Base-by-base conservation (phyloP, 2,113 vertebrate species). In the Silurus meridionalis region DNA sequence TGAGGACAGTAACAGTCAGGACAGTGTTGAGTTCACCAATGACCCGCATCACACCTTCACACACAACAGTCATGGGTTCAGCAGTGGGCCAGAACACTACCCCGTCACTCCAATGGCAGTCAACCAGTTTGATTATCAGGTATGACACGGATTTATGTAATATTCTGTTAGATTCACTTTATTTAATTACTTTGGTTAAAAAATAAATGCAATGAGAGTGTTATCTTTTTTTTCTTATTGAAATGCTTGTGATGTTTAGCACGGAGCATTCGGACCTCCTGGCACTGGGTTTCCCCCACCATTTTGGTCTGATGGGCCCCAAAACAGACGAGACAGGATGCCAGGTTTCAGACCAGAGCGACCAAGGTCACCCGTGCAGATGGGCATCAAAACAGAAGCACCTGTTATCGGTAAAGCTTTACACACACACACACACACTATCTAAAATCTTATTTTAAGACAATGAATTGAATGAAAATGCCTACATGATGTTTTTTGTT, bases 71-170 rank as follows among this genome's bases (percentile, higher is more conserved):
- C 98, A 98, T 95, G 96, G 96, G 94, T 99, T 98, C 96, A 97
- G 96, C 93, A 97, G 96, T 95, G 97, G 97, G 95, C 96, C 97
- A 37, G 98, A 99, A 95, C 98, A 96, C 96, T 99, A 98, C 96
- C 93, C 97, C 94, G 96, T 98, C 95, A 95, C 96, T 93, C 96
- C 97, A 93, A 96, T 98, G 95, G 92, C 93, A 88, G 94, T 96
- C 91, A 98, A 98, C 96, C 98, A 99, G 96, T 99, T 98, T 97
- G 98, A 99, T 96, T 99, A 99, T 96, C 98, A 99, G 97, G 98
- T 99, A 96, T 95, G 95, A 74, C 19, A 10, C 17, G 4, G 69
- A 21, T 50, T 48, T 21, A 72, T 21, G 0, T 37, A 2, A 37
- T 37, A 37, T 37, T 37, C 37, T 37, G 37, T 37, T 37, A 37